A percentile compares a stretch with the other conserved stretches of the same genome.
Evolutionary conservation across 2,888 invertebrate species (phyloP).

Genomic region (Drosophila anomalata): DNA sequence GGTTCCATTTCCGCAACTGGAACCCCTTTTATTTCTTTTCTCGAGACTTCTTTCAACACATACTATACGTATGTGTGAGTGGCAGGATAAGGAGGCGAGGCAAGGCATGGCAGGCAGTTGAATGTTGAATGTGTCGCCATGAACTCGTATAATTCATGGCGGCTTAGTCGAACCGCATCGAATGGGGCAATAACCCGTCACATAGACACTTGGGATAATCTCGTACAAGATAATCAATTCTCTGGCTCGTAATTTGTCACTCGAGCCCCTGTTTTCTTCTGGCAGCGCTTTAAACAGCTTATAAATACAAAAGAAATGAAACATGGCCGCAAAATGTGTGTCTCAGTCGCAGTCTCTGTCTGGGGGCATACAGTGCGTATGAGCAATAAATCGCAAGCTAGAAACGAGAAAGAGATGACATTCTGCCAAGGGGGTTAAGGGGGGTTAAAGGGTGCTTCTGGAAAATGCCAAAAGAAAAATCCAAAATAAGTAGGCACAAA

Average conservation of each 20-base stretch:
- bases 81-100: neutral
- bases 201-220: conserved; percentile 45
- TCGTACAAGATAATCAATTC: conserved; percentile 47
- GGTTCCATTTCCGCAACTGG: too few species aligned
- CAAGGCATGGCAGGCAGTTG: neutral
- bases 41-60: neutral
- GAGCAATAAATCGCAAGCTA: conserved; percentile 63
- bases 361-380: conserved; percentile 55
- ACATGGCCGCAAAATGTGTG: conserved; percentile 10
- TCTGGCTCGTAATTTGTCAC: conserved; percentile 50
- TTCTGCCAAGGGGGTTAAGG: neutral
- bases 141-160: conserved; percentile 39
- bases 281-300: conserved; percentile 47
- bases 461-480: conserved; percentile 28
- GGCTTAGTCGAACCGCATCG: conserved; percentile 44
- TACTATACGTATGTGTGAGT: neutral
- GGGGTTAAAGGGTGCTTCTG: neutral
- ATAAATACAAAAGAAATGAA: conserved; percentile 38
- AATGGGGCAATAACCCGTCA: conserved; percentile 45
- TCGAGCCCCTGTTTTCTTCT: conserved; percentile 18
- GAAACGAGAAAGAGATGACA: conserved; percentile 1
- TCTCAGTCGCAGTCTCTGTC: neutral
- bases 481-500: conserved; percentile 45
- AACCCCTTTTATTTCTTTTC: too few species aligned
- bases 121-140: conserved; percentile 23